These are phyloP conservation scores for Nyctibius bracteatus DNA, from an alignment of 2,113 vertebrate species.

Conservation along the genomic window DNA sequence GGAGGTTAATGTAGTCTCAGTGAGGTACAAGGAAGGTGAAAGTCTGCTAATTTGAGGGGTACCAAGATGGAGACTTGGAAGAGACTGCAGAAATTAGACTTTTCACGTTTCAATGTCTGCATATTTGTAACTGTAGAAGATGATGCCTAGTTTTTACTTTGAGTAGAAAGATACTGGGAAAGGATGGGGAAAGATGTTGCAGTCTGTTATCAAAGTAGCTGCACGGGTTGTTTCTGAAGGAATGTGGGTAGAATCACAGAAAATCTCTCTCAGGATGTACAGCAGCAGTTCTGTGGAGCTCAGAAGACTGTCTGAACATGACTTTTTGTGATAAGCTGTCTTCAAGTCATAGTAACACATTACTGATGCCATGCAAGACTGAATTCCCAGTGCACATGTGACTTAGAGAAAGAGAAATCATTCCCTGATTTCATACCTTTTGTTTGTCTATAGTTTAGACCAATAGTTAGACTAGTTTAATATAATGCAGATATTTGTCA, in stretches of 20 bases:
- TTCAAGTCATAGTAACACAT: not conserved
- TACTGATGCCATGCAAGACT: not conserved
- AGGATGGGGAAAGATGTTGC: not conserved
- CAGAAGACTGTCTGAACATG: not conserved
- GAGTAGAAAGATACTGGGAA: not conserved
- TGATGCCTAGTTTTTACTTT: not conserved
- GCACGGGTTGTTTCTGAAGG: not conserved
- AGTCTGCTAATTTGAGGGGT: not conserved
- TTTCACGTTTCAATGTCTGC: not conserved
- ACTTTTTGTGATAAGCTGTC: not conserved
- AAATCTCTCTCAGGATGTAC: not conserved
- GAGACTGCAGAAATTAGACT: not conserved
- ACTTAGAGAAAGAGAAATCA: not conserved
- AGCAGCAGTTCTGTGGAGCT: not conserved
- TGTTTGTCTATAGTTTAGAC: not conserved
- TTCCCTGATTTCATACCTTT: not conserved
- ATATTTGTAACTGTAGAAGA: not conserved
- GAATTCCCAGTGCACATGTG: not conserved
- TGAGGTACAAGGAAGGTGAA: conserved; percentile 1
- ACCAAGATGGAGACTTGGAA: not conserved
- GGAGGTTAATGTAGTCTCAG: not conserved
- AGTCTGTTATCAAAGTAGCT: not conserved
- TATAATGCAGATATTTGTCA: conserved; percentile 44
- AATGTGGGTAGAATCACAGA: not conserved
- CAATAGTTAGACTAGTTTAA: not conserved